A percentile compares a stretch with the other conserved stretches of the same genome.
phyloP scores from a whole-genome alignment of 2,113 vertebrate genomes.

The Syngnathus typhle region DNA sequence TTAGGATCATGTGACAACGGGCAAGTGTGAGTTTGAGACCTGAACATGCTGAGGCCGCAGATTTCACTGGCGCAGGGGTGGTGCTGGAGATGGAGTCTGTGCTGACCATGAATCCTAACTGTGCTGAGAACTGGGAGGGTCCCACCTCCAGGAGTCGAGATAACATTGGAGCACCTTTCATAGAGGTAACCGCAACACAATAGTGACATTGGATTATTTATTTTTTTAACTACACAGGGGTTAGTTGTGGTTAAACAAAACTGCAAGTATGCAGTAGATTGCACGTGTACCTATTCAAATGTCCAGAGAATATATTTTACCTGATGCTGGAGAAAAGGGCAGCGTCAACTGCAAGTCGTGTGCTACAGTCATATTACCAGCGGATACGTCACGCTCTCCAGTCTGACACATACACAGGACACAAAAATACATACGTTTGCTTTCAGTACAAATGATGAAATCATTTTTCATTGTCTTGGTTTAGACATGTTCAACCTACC shows the following conservation, averaged over 20 bases:
- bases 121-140: slow-evolving; percentile 84
- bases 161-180: slow-evolving; percentile 91
- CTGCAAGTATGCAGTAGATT: background rate
- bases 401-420: slow-evolving; percentile 69
- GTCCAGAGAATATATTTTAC: slow-evolving; percentile 20
- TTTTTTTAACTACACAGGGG: no score
- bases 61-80: slow-evolving; percentile 68
- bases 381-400: slow-evolving; percentile 79
- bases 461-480: background rate
- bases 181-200: background rate
- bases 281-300: background rate
- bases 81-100: slow-evolving; percentile 71
- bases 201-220: background rate
- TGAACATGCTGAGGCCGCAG: slow-evolving; percentile 40
- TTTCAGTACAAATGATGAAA: background rate
- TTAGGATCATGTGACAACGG: background rate
- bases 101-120: slow-evolving; percentile 76
- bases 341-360: slow-evolving; percentile 82
- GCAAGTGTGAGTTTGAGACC: slow-evolving; percentile 35
- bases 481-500: slow-evolving; percentile 62
- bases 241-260: background rate
- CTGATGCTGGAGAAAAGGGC: slow-evolving; percentile 81
- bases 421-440: background rate
- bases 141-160: slow-evolving; percentile 96
- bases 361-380: slow-evolving; percentile 66